Conservation (phyloP, 2,888 invertebrate genomes). For the Amblyteles armatorius region DNA sequence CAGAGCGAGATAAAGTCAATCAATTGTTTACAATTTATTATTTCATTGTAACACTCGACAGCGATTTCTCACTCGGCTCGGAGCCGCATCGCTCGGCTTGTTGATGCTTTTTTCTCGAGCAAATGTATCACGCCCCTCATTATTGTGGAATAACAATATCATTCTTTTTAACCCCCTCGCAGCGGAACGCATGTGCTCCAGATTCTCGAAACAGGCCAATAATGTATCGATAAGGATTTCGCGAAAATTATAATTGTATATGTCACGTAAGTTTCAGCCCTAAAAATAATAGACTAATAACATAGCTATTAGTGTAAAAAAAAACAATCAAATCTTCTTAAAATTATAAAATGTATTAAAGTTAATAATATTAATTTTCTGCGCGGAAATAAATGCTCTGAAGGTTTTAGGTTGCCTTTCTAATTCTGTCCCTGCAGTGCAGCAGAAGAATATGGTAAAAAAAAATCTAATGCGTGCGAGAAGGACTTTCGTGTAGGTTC, state of each 20-base stretch:
- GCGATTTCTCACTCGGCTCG: neutral
- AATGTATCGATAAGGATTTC: neutral
- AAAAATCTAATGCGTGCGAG: conserved; percentile 12
- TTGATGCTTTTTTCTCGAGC: conserved; percentile 15
- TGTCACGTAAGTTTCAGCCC: neutral
- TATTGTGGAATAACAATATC: conserved; percentile 16
- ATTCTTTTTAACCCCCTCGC: conserved; percentile 2
- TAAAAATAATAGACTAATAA: neutral
- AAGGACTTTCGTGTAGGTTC: conserved; percentile 28
- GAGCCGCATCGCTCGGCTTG: neutral
- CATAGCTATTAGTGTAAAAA: neutral
- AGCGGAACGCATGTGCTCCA: neutral
- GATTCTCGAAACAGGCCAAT: neutral
- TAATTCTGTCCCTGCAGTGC: neutral
- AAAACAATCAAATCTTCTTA: neutral
- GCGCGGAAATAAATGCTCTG: neutral
- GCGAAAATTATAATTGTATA: neutral
- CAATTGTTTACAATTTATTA: conserved; percentile 54
- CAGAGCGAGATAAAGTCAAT: conserved; percentile 56
- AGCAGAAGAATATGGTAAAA: neutral
- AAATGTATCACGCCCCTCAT: neutral
- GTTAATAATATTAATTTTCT: neutral
- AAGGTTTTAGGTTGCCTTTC: neutral
- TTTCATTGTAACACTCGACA: conserved; percentile 41
- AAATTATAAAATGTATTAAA: neutral